Conservation (phyloP, 2,888 invertebrate genomes). For the Chaitophorus viminalis region DNA sequence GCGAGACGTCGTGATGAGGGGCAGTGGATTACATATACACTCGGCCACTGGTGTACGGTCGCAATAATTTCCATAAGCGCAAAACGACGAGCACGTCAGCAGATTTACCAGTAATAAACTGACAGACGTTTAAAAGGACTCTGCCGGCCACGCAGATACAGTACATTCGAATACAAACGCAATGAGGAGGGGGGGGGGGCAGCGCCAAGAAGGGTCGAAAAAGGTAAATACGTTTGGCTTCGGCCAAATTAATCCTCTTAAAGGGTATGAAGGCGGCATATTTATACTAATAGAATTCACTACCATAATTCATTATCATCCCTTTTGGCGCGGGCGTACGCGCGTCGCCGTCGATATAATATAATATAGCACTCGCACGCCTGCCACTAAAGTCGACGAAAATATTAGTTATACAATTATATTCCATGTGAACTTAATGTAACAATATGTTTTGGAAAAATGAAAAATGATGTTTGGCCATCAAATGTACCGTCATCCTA, state of each 20-base stretch:
- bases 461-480: background rate
- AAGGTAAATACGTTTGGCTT: constrained; percentile 62
- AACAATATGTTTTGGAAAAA: background rate
- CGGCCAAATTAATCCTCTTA: constrained; percentile 62
- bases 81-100: constrained; percentile 56
- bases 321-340: constrained; percentile 6
- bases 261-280: constrained; percentile 52
- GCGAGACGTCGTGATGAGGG: background rate
- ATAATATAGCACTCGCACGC: background rate
- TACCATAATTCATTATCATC: constrained; percentile 59
- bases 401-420: background rate
- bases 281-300: constrained; percentile 60
- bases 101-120: constrained; percentile 55
- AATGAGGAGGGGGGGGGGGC: constrained; percentile 1
- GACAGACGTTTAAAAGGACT: constrained; percentile 60
- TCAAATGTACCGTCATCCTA: background rate
- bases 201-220: constrained; percentile 53
- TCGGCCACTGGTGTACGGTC: background rate
- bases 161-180: background rate
- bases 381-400: background rate
- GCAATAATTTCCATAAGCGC: constrained; percentile 47
- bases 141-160: background rate
- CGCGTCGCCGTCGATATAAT: background rate
- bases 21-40: background rate
- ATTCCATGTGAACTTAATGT: background rate